A percentile compares a stretch with the other conserved stretches of the same genome.
Evolutionary conservation across 2,888 invertebrate genomes (phyloP).

Genomic region (Micropterix aruncella): DNA sequence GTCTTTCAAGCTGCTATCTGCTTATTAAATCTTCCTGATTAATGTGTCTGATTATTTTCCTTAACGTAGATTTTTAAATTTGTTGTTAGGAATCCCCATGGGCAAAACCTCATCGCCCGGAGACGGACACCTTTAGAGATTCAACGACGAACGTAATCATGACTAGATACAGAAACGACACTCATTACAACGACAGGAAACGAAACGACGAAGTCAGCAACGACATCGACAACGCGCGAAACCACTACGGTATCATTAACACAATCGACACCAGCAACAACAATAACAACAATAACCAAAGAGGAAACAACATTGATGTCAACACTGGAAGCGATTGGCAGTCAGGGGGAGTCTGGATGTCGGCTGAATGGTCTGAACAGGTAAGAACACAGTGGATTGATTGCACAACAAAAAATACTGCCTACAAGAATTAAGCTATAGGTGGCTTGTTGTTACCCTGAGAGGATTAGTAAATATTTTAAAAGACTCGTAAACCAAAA

Average conservation of each 20-base stretch:
- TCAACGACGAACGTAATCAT: conserved; percentile 27
- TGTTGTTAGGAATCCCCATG: too few relatives aligned
- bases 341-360: conserved; percentile 11
- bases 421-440: too few relatives aligned
- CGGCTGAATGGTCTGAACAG: conserved; percentile 12
- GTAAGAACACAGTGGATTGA: too few relatives aligned
- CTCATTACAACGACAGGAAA: conserved; percentile 15
- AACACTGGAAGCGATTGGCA: conserved; percentile 9
- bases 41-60: too few relatives aligned
- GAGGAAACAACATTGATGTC: background rate
- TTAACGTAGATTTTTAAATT: too few relatives aligned
- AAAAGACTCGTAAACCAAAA: too few relatives aligned
- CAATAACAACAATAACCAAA: conserved; percentile 2
- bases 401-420: too few relatives aligned
- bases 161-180: conserved; percentile 6
- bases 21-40: too few relatives aligned
- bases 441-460: too few relatives aligned
- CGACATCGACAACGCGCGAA: background rate
- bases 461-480: too few relatives aligned
- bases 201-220: conserved; percentile 19
- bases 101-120: conserved; percentile 22
- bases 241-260: conserved; percentile 7
- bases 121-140: conserved; percentile 27
- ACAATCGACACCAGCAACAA: conserved; percentile 2
- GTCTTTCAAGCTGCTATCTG: too few relatives aligned